Conservation (phyloP, 2,113 vertebrate genomes). For the Actenoides hombroni region DNA sequence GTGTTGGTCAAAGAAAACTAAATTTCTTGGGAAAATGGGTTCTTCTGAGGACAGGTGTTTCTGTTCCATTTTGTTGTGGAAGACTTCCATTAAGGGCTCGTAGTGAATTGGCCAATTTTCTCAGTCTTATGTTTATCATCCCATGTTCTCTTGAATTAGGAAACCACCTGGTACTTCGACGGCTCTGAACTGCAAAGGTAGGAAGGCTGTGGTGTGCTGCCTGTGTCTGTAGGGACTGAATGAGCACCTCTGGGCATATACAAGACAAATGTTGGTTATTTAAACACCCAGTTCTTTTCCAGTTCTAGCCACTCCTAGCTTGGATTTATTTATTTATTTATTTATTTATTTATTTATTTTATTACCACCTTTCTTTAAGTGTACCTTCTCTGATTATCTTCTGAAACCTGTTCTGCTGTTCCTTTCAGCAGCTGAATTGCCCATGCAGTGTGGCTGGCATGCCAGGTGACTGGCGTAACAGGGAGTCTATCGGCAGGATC, state of each 20-base stretch:
- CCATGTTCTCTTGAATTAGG: neutral
- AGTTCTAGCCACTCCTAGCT: neutral
- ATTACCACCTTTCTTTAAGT: neutral
- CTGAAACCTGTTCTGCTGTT: neutral
- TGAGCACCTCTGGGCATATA: neutral
- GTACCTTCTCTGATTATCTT: neutral
- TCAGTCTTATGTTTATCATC: neutral
- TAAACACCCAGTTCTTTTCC: neutral
- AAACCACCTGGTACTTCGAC: neutral
- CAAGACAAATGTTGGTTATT: neutral
- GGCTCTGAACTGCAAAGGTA: neutral
- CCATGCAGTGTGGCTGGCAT: neutral
- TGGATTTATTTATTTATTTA: neutral
- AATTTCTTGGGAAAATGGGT: neutral
- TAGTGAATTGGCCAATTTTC: neutral
- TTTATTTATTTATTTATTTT: neutral
- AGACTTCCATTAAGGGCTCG: neutral
- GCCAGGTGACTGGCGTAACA: neutral
- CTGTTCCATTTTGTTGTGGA: neutral
- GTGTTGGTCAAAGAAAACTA: neutral
- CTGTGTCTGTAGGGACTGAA: neutral
- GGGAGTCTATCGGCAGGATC: neutral
- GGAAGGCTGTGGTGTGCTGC: neutral
- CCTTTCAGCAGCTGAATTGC: neutral
- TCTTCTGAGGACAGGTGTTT: neutral